Evolutionary conservation across 1,140 invertebrate species (phyloP), one percentile per base, ranked within the genome.

Genomic region (Euborellia annulipes): DNA sequence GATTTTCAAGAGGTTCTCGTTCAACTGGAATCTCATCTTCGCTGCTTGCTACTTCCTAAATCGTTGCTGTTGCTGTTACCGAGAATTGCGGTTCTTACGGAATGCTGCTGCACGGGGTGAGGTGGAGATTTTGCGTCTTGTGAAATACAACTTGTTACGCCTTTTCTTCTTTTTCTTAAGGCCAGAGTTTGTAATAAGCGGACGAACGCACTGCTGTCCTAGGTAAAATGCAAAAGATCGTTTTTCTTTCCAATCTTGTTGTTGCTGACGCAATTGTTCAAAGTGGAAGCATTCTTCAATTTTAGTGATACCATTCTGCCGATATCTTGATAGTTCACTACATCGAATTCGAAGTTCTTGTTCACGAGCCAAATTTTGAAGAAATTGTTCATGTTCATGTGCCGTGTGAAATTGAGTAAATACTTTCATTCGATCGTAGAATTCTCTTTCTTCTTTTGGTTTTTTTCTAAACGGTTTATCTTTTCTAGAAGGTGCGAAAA

Each of bases 361-460:
- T 66, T 92, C 87, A 49, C 79, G 75, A 63, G 85, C 80, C 41
- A 92, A 60, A 50, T 78, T 85, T 17, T 67, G 70, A 32, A 85
- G 64, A 41, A 89, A 75, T 47, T 79, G 74, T 50, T 85, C 78
- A 56, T 90, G 82, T 64, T 93, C 88, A 48, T 77, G 70, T 23
- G 79, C 73, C 1, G 84, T 82, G 56, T 86, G 81, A 67, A 93
- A 92, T 59, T 91, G 88, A 19, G 84, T 79, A 59, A 89, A 87
- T 36, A 81, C 75, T 34, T 82, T 73, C 60, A 92, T 74, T 40
- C 81, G 78, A 48, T 93, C 87, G 19, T 76, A 69, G 54, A 85
- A 78, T 52, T 83, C 80, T 50, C 80, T 81, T n/a, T n/a, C n/a
- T n/a, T n/a, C n/a, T n/a, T n/a, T n/a, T n/a, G n/a, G n/a, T n/a